Evolutionary conservation across 2,888 invertebrate species (phyloP).

Genomic region (Drosophila mimica): DNA sequence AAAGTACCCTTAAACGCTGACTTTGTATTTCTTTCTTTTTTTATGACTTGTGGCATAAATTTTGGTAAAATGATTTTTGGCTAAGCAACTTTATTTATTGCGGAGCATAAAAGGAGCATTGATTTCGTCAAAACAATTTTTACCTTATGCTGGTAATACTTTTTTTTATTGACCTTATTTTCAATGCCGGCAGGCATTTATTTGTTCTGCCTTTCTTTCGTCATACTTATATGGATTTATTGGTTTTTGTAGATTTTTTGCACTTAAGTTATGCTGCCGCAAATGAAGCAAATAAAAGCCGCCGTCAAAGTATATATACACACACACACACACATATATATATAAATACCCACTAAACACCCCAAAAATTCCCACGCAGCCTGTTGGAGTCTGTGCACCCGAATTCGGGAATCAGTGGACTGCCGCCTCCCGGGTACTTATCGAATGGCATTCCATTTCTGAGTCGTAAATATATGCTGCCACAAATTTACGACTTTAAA

Average conservation of each 20-base stretch:
- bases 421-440: slow-evolving; percentile 49
- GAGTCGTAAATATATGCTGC: slow-evolving; percentile 75
- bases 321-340: too few relatives aligned
- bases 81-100: slow-evolving; percentile 47
- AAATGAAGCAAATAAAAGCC: slow-evolving; percentile 73
- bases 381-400: neutral
- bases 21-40: slow-evolving; percentile 24
- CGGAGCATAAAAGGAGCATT: slow-evolving; percentile 54
- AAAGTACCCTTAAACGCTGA: slow-evolving; percentile 15
- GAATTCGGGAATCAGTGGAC: slow-evolving; percentile 21
- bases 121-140: slow-evolving; percentile 63
- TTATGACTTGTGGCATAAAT: slow-evolving; percentile 35
- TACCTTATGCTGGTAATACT: slow-evolving; percentile 62
- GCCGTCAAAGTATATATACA: slow-evolving; percentile 34
- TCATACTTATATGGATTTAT: slow-evolving; percentile 39
- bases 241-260: slow-evolving; percentile 62
- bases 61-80: slow-evolving; percentile 31
- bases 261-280: slow-evolving; percentile 77
- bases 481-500: slow-evolving; percentile 76
- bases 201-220: slow-evolving; percentile 26
- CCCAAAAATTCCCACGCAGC: neutral
- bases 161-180: slow-evolving; percentile 69
- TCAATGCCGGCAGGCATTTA: slow-evolving; percentile 50
- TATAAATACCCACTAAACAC: neutral
- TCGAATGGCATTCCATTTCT: slow-evolving; percentile 66